These are phyloP conservation scores for Automeris io DNA, from an alignment of 2,888 invertebrate species.

Conservation along the genomic window DNA sequence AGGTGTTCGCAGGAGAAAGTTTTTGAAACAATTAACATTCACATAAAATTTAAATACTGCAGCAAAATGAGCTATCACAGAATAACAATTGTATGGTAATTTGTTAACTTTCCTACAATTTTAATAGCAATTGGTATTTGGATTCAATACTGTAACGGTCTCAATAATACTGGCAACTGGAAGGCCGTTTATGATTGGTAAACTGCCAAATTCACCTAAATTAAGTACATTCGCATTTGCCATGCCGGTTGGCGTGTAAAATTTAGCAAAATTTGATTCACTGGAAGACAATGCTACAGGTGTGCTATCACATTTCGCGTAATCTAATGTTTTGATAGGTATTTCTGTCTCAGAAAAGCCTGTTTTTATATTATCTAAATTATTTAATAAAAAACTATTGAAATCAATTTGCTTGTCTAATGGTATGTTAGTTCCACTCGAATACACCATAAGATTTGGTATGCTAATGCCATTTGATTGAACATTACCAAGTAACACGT, in stretches of 20 bases:
- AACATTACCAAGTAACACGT: neutral
- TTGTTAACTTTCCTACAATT: too few relatives aligned
- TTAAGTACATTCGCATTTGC: conserved; percentile 16
- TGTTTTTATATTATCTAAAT: neutral
- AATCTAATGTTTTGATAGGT: neutral
- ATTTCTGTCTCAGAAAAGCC: neutral
- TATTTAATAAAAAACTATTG: neutral
- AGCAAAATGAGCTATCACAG: too few relatives aligned
- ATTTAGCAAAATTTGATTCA: neutral
- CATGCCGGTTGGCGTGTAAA: neutral
- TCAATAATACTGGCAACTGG: conserved; percentile 38
- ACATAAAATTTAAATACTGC: too few relatives aligned
- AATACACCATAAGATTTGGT: neutral
- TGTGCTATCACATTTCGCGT: neutral
- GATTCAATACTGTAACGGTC: conserved; percentile 27
- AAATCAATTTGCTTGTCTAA: neutral
- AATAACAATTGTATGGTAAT: too few relatives aligned
- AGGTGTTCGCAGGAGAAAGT: too few relatives aligned
- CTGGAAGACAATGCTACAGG: neutral
- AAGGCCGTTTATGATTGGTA: conserved; percentile 35
- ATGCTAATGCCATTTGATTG: neutral
- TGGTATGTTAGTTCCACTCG: neutral
- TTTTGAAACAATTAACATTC: too few relatives aligned
- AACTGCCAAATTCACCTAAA: conserved; percentile 23
- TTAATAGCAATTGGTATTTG: conserved; percentile 4